A percentile compares a stretch with the other conserved stretches of the same genome.
Conservation (phyloP, 23 tunicate genomes). For the Oikopleura dioica region DNA sequence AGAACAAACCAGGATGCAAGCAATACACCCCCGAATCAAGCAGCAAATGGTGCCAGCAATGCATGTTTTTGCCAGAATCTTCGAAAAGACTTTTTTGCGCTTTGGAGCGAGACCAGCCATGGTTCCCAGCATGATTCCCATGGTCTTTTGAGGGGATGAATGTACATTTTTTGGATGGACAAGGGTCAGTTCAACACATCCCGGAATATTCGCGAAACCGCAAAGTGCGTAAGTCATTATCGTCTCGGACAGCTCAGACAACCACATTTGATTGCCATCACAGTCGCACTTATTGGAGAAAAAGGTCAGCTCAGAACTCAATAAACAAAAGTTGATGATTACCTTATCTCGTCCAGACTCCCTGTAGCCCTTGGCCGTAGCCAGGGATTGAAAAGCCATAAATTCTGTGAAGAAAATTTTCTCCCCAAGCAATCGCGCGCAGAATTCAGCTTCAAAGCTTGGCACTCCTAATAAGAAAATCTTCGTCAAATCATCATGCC, state of each 20-base stretch:
- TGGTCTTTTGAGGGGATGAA: no score
- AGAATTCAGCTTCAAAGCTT: no score
- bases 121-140: background rate
- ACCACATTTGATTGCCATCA: no score
- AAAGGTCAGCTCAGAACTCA: no score
- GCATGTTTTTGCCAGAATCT: background rate
- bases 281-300: no score
- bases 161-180: no score
- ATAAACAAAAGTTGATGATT: no score
- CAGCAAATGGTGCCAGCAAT: background rate
- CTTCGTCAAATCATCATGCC: background rate
- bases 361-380: background rate
- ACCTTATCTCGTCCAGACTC: background rate
- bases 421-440: background rate
- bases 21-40: background rate
- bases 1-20: background rate
- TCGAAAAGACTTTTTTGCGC: background rate
- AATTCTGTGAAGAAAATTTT: background rate
- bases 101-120: background rate
- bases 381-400: background rate
- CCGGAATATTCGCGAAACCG: no score
- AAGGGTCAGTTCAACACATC: no score
- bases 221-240: no score
- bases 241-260: no score
- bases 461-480: no score